phyloP scores from a whole-genome alignment of 2,113 vertebrate genomes.

The Urocynchramus pylzowi region DNA sequence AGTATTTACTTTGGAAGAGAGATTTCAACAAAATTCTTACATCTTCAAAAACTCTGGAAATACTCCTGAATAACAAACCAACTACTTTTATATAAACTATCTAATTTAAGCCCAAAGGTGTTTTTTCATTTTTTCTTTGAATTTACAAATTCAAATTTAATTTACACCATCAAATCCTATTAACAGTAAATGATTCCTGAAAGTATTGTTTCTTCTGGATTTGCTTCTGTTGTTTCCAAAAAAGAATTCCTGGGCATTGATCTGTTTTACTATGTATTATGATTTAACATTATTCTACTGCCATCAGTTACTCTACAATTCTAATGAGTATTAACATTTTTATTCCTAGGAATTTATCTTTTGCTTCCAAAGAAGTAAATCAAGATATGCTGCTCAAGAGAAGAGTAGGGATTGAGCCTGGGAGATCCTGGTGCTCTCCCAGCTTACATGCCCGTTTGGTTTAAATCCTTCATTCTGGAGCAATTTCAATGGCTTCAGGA shows the following conservation, averaged over 20 bases:
- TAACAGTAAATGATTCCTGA: background rate
- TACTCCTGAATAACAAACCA: background rate
- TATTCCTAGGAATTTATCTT: background rate
- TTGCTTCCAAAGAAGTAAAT: background rate
- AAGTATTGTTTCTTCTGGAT: background rate
- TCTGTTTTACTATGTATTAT: background rate
- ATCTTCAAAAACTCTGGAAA: background rate
- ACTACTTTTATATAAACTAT: background rate
- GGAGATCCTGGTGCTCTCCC: background rate
- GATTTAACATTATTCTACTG: background rate
- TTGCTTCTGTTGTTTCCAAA: background rate
- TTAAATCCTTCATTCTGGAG: background rate
- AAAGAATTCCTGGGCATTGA: background rate
- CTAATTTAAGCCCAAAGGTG: background rate
- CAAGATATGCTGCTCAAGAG: background rate
- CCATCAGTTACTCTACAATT: background rate
- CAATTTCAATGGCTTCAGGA: background rate
- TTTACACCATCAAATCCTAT: background rate
- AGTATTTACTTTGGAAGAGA: background rate
- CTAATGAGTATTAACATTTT: background rate
- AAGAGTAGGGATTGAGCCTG: background rate
- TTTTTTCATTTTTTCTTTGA: background rate
- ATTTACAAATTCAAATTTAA: background rate
- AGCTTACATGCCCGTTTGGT: background rate
- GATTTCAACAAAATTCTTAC: background rate